Base-by-base conservation (phyloP, 2,797 vertebrate genomes). In the Oreochromis mossambicus region DNA sequence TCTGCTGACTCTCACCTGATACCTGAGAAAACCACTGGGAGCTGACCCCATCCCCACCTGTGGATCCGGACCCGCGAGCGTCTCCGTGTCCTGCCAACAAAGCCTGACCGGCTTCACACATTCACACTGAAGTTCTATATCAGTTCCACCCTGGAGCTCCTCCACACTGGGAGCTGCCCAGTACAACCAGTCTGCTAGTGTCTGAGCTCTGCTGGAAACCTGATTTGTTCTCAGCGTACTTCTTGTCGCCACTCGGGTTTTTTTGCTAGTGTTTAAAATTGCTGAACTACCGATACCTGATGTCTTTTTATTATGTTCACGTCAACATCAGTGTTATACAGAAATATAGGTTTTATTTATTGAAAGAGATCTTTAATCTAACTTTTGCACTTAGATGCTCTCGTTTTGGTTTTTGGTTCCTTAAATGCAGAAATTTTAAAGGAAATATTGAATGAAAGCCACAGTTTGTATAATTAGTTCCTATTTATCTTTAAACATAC, bases 1-100 rank as follows among this genome's bases (percentile, higher is more conserved):
- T 70, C 36, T 41, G 58, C 58, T 63, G 9, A 8, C 26, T 1
- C 43, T 84, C 66, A 85, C 84, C 86, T 80, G 87, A 87, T 5
- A 88, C 78, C 76, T 77, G 88, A 89, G 82, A 63, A 41, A 46
- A 38, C 14, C 48, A 1, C 2, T 8, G 19, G 24, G 2, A 7
- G 51, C 1, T 43, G 48, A 51, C 78, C 76, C 56, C 1, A 2
- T 83, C 84, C 70, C 82, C 86, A 78, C 43, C 77, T 8, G 76
- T 32, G 79, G 17, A 2, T 1, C 34, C 46, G 4, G 7, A 38
- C 14, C 14, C 2, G 63, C 19, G 66, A 85, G 85, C 52, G 38
- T 43, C 3, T 38, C 81, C 10, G n/a, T 34, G 51, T 85, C 7
- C 21, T 41, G 3, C 10, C 10, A 78, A 79, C 68, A 82, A 73